These are phyloP conservation scores for Gorsachius goisagi DNA, from an alignment of 2,113 vertebrate species.

Conservation along the genomic window DNA sequence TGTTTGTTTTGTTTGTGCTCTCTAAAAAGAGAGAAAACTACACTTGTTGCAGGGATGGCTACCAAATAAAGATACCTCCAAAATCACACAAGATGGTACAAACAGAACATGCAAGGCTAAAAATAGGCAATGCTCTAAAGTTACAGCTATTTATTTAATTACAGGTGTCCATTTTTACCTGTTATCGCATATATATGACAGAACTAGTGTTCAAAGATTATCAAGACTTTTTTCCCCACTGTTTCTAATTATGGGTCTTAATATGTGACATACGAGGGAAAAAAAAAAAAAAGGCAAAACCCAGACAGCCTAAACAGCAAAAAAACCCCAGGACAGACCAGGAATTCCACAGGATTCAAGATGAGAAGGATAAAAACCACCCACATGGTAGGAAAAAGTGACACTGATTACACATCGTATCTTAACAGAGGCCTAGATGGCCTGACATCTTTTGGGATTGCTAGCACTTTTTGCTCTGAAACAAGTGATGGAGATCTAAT, in stretches of 20 bases:
- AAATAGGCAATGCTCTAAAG: background rate
- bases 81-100: background rate
- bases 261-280: fast-evolving
- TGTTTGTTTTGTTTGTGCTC: background rate
- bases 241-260: background rate
- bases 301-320: background rate
- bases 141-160: background rate
- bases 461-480: background rate
- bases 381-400: background rate
- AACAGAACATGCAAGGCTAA: background rate
- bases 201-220: background rate
- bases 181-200: background rate
- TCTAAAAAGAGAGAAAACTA: background rate
- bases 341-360: background rate
- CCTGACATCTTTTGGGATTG: background rate
- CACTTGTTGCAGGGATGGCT: background rate
- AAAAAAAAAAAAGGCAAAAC: background rate
- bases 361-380: background rate
- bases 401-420: background rate
- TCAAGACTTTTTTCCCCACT: background rate
- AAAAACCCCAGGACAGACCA: background rate
- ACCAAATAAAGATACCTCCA: background rate
- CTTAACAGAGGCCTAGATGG: background rate
- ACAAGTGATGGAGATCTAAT: background rate
- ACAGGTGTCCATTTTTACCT: background rate